Conservation (phyloP, 2,888 invertebrate genomes). For the Augiades crinisus region DNA sequence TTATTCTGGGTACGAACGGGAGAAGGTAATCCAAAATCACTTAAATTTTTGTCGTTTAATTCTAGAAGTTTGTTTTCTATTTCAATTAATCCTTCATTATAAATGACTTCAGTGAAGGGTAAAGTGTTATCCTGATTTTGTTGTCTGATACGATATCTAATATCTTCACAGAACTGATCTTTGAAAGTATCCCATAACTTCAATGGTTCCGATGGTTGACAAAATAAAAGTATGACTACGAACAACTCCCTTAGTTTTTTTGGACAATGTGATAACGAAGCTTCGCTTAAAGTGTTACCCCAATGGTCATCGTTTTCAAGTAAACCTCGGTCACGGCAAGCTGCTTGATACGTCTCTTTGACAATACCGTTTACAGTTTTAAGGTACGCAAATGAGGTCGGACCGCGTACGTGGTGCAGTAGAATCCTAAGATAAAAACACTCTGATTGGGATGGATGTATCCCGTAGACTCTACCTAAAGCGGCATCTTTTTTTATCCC, state of each 20-base stretch:
- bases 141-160: constrained; percentile 29
- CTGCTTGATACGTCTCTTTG: not conserved
- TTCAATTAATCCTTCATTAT: constrained; percentile 3
- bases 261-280: constrained; percentile 21
- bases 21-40: constrained; percentile 19
- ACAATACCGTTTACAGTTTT: not conserved
- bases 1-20: constrained; percentile 29
- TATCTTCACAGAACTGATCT: constrained; percentile 24
- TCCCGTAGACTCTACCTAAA: constrained; percentile 37
- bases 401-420: constrained; percentile 28
- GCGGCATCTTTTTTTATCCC: constrained; percentile 33
- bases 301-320: constrained; percentile 12
- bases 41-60: not conserved
- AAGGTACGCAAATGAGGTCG: not conserved
- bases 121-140: constrained; percentile 33
- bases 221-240: constrained; percentile 28
- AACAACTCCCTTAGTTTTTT: constrained; percentile 26
- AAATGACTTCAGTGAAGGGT: constrained; percentile 31
- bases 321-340: not conserved
- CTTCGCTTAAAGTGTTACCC: constrained; percentile 27
- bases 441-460: constrained; percentile 35
- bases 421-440: constrained; percentile 36
- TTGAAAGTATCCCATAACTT: constrained; percentile 27
- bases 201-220: constrained; percentile 28
- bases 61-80: constrained; percentile 14